Evolutionary conservation across 2,797 vertebrate species (phyloP), one percentile per base, ranked within the genome.

Genomic region (Parambassis ranga): DNA sequence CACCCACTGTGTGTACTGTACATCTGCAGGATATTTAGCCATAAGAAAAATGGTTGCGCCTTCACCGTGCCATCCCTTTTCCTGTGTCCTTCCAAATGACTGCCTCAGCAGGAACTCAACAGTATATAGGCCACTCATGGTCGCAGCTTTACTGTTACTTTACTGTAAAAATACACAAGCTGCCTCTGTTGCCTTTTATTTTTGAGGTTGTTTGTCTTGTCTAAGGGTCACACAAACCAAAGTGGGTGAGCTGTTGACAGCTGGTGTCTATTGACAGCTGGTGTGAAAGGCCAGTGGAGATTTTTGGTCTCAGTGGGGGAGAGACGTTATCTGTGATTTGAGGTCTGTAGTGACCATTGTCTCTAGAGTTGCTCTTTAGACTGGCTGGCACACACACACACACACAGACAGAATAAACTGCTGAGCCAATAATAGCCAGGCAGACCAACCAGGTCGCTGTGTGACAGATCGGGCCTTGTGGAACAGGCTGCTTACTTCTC

Each of bases 341-440:
- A 79, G 75, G 82, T 64, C 77, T 70, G 77, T 55, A 42, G 69
- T 56, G 71, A 77, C 75, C 61, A 86, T 89, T 88, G 88, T 88
- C 74, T 84, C 48, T 44, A 6, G 51, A 82, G 75, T 71, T 76
- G 76, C 74, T 84, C 77, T 81, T 75, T 58, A 65, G 77, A 62
- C 77, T 53, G 65, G 32, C 49, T 47, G 33, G 65, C 26, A 28
- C 36, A 13, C 22, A 33, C 16, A 2, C 14, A 36, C 46, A 30
- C 32, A 56, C 23, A n/a, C 10, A 11, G 35, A 11, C 43, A 38
- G 33, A 82, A 83, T 77, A 78, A 87, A 83, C 72, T 68, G 51
- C 61, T 18, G 72, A 63, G 81, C 85, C 86, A 87, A 87, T 89
- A 90, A 91, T 91, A 92, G 81, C 81, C 69, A 27, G 33, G 69